Base-by-base conservation (phyloP, 2,797 vertebrate genomes). In the Percopsis omiscomaycus region DNA sequence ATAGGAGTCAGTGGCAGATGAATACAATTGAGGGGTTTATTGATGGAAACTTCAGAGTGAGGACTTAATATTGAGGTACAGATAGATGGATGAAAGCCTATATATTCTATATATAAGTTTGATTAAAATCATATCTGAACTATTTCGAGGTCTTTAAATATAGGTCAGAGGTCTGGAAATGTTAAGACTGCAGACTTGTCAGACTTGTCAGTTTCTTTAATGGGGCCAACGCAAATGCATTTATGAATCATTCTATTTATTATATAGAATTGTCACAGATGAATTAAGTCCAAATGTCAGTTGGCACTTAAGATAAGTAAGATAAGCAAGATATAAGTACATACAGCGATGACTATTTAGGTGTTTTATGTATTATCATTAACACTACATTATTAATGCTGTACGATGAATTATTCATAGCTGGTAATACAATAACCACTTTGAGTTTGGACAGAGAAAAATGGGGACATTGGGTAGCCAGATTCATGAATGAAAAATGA, bases 331-430 rank as follows among this genome's bases (percentile, higher is more conserved):
- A 76, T 64, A 66, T 22, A 69, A 73, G 56, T 52, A 52, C 57
- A 71, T 77, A 55, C 73, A 60, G 74, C 66, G 69, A 82, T 74
- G 66, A 72, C 32, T 59, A 77, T 77, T 69, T 69, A 74, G 63
- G 13, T 60, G 54, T 55, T 46, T 55, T 66, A 63, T 69, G 29
- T 66, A 63, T 74, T 67, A 70, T 63, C 32, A 69, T 73, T 66
- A 66, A 37, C 12, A 42, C 16, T 79, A 48, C 66, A 80, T 74
- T 74, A 80, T 78, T 83, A 66, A 80, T 66, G 52, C 32, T 9
- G 8, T 53, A 37, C 5, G 22, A 73, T 67, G 32, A 79, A 79
- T 69, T 29, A 81, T 75, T 81, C 44, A 75, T 52, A 49, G 2
- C 29, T 56, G 49, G 45, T 66, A 70, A 68, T 75, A 61, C 51